Percentiles rank a stretch among this genome's conserved stretches.
Conservation (phyloP, 1,140 invertebrate species). For the Drosophila mayri region DNA sequence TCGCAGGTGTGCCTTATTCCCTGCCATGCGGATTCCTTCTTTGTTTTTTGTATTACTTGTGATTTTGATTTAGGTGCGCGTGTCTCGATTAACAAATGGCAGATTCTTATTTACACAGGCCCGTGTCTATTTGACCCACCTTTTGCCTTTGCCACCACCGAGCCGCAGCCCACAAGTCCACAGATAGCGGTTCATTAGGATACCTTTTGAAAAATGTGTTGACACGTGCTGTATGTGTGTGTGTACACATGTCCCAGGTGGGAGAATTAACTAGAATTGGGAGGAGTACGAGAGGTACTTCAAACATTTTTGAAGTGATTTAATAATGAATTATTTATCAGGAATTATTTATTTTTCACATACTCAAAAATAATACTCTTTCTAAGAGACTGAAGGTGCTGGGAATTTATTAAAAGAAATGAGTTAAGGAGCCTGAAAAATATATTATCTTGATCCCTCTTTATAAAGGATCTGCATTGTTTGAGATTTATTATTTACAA, state of each 20-base stretch:
- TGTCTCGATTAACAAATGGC: slow-evolving; percentile 54
- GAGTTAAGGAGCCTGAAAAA: background rate
- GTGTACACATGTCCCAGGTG: background rate
- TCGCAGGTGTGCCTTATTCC: slow-evolving; percentile 44
- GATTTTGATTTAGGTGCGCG: slow-evolving; percentile 52
- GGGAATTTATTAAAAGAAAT: background rate
- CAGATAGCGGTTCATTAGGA: slow-evolving; percentile 31
- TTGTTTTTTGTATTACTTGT: slow-evolving; percentile 43
- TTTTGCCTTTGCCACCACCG: background rate
- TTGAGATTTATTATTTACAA: too few relatives aligned
- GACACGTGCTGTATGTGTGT: slow-evolving; percentile 8
- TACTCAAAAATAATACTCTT: background rate
- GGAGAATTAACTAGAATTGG: slow-evolving; percentile 1
- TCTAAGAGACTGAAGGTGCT: background rate
- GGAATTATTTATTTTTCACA: background rate
- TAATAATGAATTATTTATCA: slow-evolving; percentile 10
- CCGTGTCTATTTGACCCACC: slow-evolving; percentile 21
- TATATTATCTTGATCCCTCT: background rate
- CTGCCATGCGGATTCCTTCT: slow-evolving; percentile 9
- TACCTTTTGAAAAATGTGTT: slow-evolving; percentile 43
- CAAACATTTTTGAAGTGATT: background rate
- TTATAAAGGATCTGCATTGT: background rate
- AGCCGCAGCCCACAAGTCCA: slow-evolving; percentile 8
- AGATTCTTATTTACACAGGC: slow-evolving; percentile 27
- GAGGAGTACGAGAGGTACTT: background rate